A percentile compares a stretch with the other conserved stretches of the same genome.
Evolutionary conservation across 2,888 invertebrate species (phyloP).

Genomic region (Punctoribates punctum): DNA sequence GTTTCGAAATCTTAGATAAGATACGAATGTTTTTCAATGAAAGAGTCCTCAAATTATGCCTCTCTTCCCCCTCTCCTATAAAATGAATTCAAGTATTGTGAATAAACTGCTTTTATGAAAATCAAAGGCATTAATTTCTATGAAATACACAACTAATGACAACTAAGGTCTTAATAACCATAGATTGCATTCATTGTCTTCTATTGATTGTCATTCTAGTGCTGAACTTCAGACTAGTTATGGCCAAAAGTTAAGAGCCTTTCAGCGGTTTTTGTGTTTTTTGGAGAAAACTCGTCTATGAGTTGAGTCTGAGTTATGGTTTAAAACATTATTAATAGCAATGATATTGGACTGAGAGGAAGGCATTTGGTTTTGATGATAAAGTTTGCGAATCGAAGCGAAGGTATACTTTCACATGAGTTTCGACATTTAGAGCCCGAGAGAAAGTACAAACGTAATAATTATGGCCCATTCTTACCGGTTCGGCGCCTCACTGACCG

Average conservation of each 20-base stretch:
- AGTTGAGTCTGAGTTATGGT: not conserved
- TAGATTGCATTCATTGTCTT: no score
- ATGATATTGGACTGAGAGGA: conserved; percentile 28
- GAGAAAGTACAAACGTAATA: conserved; percentile 39
- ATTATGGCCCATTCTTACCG: conserved; percentile 34
- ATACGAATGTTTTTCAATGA: conserved; percentile 11
- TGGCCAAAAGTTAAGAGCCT: no score
- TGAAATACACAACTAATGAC: no score
- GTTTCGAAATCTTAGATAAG: conserved; percentile 16
- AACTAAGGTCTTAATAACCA: no score
- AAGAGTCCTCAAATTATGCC: not conserved
- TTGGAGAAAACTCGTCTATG: no score
- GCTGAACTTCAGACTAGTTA: no score
- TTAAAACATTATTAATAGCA: conserved; percentile 36
- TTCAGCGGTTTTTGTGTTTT: no score
- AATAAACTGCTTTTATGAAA: no score
- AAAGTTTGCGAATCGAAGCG: conserved; percentile 21
- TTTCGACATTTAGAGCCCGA: conserved; percentile 27
- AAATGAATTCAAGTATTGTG: not conserved
- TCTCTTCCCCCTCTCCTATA: not conserved
- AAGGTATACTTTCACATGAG: conserved; percentile 26
- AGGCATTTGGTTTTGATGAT: conserved; percentile 37
- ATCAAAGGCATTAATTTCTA: no score
- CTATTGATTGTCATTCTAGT: no score
- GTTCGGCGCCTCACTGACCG: conserved; percentile 38